Evolutionary conservation across 1,140 invertebrate species (phyloP).

Genomic region (Macrotrachela quadricornifera): DNA sequence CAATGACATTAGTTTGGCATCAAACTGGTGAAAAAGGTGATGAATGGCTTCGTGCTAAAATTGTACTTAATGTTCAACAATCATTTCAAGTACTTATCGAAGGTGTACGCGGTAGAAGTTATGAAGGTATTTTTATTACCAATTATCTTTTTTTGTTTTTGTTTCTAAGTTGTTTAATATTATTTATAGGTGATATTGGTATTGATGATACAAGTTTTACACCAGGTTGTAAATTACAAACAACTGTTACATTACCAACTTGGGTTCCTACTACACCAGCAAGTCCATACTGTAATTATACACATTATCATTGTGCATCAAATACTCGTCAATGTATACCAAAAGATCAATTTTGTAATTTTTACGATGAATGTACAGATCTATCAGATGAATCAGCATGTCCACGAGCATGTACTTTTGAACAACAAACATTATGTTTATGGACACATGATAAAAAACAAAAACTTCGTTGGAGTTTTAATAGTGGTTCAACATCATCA

Average conservation of each 20-base stretch:
- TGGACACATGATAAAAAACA: slow-evolving; percentile 2
- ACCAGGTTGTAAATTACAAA: background rate
- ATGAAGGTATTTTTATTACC: slow-evolving; percentile 16
- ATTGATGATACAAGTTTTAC: slow-evolving; percentile 18
- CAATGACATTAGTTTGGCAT: background rate
- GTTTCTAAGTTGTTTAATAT: too few species aligned
- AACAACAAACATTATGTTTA: background rate
- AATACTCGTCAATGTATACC: background rate
- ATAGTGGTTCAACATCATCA: slow-evolving; percentile 12
- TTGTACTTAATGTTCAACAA: background rate
- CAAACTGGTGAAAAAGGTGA: slow-evolving; percentile 9
- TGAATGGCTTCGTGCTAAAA: slow-evolving; percentile 8
- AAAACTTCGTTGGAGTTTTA: slow-evolving; percentile 14
- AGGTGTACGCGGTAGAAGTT: slow-evolving; percentile 14
- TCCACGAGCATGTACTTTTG: slow-evolving; percentile 3
- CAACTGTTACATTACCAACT: too few species aligned
- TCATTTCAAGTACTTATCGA: slow-evolving; percentile 16
- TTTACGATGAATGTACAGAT: slow-evolving; percentile 7
- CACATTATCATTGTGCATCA: too few species aligned
- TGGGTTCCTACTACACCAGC: too few species aligned
- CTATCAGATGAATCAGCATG: slow-evolving; percentile 3
- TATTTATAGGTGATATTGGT: slow-evolving; percentile 16
- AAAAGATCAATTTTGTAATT: slow-evolving; percentile 7
- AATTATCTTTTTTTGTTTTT: slow-evolving; percentile 15
- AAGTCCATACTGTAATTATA: too few species aligned